Conservation (phyloP, 2,888 invertebrate species). For the Aspidapion aeneum region DNA sequence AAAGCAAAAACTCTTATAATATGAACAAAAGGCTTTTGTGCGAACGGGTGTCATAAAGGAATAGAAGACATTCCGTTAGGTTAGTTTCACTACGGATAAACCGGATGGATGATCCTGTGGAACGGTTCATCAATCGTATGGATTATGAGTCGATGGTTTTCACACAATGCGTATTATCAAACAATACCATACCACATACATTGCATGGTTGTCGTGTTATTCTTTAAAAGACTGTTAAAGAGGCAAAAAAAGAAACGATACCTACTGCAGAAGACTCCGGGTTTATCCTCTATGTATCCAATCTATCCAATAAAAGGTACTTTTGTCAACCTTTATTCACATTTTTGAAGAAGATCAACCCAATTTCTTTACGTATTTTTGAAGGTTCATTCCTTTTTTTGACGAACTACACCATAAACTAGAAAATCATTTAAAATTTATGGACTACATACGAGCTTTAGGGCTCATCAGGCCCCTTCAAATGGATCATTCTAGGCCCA, state of each 20-base stretch:
- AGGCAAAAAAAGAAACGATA: not conserved
- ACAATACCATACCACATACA: not conserved
- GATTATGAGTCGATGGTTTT: not conserved
- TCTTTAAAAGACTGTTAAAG: not conserved
- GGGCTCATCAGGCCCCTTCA: no score
- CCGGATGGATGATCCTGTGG: not conserved
- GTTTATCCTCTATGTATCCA: not conserved
- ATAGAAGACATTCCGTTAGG: no score
- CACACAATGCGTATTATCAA: not conserved
- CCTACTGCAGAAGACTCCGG: not conserved
- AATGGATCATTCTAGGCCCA: no score
- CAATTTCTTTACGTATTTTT: not conserved
- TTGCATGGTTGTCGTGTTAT: not conserved
- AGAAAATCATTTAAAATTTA: not conserved
- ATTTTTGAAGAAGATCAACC: not conserved
- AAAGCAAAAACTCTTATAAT: no score
- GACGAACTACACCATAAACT: not conserved
- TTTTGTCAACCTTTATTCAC: not conserved
- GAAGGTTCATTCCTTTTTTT: not conserved
- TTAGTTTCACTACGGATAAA: not conserved
- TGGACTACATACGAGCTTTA: not conserved
- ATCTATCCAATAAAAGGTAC: not conserved
- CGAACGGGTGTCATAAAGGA: no score
- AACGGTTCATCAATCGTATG: not conserved
- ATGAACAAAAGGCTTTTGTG: no score